phyloP scores from a whole-genome alignment of 2,113 vertebrate genomes.

The Leptodactylus fuscus region DNA sequence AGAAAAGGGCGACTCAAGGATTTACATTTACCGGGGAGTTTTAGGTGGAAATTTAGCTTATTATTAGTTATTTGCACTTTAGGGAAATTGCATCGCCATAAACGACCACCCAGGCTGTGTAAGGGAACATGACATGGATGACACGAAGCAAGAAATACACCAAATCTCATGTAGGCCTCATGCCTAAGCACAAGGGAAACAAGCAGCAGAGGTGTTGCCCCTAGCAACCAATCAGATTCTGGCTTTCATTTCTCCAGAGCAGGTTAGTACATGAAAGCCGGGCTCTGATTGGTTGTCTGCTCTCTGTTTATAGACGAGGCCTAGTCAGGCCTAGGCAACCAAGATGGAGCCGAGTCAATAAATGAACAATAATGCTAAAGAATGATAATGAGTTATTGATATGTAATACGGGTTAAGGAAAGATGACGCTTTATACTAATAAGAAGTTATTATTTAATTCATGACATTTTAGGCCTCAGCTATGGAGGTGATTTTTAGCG shows the following conservation, averaged over 20 bases:
- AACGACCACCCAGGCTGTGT: constrained; percentile 53
- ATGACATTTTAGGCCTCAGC: too few species aligned
- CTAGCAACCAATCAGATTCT: neutral
- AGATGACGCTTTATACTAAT: too few species aligned
- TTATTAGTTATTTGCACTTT: constrained; percentile 27
- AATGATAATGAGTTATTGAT: too few species aligned
- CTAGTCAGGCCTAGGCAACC: neutral
- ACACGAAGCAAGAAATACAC: neutral
- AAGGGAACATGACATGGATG: neutral
- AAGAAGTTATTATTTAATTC: too few species aligned
- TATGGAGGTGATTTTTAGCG: neutral
- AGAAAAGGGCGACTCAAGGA: neutral
- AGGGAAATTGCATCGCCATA: constrained; percentile 57
- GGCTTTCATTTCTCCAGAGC: neutral
- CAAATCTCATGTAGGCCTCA: neutral
- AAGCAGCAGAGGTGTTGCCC: neutral
- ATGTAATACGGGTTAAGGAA: too few species aligned
- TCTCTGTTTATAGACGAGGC: neutral
- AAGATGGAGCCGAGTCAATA: too few species aligned
- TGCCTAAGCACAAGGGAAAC: neutral
- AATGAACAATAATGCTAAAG: too few species aligned
- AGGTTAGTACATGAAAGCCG: neutral
- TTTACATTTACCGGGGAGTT: neutral
- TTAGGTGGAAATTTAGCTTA: neutral
- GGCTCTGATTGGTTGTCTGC: neutral